These are phyloP conservation scores for Neotragus pygmaeus DNA, from an alignment of 2,113 vertebrate species.

Conservation along the genomic window DNA sequence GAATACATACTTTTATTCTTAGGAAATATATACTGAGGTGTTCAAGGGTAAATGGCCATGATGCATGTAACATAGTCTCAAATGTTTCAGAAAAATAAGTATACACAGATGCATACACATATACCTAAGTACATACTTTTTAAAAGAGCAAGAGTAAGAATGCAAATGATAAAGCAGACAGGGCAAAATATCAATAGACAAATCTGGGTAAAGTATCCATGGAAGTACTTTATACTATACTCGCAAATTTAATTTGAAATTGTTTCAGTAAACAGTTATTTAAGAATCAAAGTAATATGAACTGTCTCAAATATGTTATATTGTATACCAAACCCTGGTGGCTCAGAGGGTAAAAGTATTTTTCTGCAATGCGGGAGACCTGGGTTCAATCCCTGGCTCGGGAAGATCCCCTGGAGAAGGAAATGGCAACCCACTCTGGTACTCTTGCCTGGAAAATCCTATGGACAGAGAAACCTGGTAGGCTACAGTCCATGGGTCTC, in stretches of 20 bases:
- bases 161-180: not conserved
- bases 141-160: not conserved
- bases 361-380: not conserved
- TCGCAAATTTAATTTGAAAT: not conserved
- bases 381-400: not conserved
- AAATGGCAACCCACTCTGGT: not conserved
- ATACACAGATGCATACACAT: not conserved
- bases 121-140: not conserved
- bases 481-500: not conserved
- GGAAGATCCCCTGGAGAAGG: not conserved
- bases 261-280: not conserved
- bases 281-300: not conserved
- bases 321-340: not conserved
- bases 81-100: not conserved
- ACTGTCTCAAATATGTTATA: not conserved
- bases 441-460: not conserved
- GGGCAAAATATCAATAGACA: not conserved
- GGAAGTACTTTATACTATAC: not conserved
- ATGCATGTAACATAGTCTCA: not conserved
- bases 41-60: not conserved
- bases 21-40: not conserved
- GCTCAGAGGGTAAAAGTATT: not conserved
- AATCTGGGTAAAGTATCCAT: not conserved
- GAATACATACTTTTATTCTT: not conserved
- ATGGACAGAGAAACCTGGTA: not conserved